Percentiles rank a stretch among this genome's conserved stretches.
Evolutionary conservation across 2,113 vertebrate species (phyloP).

Genomic region (Cervus canadensis): DNA sequence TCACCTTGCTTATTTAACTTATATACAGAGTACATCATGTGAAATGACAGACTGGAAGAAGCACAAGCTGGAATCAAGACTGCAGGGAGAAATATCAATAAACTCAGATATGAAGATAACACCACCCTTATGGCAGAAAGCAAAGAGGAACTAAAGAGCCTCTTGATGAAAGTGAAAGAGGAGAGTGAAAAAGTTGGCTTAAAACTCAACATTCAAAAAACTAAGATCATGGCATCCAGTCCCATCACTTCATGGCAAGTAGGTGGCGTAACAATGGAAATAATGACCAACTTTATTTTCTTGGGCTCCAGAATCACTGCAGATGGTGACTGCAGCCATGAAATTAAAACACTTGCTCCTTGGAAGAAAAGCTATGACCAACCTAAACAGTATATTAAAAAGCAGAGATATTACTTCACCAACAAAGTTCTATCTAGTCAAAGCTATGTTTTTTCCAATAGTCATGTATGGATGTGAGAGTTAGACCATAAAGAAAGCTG

Average conservation of each 20-base stretch:
- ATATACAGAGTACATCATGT: not conserved
- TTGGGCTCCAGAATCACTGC: not conserved
- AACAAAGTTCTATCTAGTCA: not conserved
- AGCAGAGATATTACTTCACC: not conserved
- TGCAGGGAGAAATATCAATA: not conserved
- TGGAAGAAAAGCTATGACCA: not conserved
- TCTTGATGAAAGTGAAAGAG: not conserved
- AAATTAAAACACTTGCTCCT: not conserved
- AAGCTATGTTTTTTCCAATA: not conserved
- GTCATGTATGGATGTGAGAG: not conserved
- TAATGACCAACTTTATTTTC: not conserved
- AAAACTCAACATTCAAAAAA: not conserved
- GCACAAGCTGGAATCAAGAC: not conserved
- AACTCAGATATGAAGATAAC: not conserved
- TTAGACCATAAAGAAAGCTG: not conserved
- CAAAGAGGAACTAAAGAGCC: not conserved
- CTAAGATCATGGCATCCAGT: not conserved
- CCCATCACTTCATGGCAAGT: not conserved
- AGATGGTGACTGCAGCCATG: not conserved
- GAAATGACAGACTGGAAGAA: not conserved
- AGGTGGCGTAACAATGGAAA: not conserved
- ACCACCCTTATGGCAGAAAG: not conserved
- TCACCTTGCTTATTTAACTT: not conserved
- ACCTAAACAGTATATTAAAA: not conserved
- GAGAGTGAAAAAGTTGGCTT: not conserved